A percentile compares a stretch with the other conserved stretches of the same genome.
Evolutionary conservation across 2,888 invertebrate genomes (phyloP).

Genomic region (Metopia argyrocephala): DNA sequence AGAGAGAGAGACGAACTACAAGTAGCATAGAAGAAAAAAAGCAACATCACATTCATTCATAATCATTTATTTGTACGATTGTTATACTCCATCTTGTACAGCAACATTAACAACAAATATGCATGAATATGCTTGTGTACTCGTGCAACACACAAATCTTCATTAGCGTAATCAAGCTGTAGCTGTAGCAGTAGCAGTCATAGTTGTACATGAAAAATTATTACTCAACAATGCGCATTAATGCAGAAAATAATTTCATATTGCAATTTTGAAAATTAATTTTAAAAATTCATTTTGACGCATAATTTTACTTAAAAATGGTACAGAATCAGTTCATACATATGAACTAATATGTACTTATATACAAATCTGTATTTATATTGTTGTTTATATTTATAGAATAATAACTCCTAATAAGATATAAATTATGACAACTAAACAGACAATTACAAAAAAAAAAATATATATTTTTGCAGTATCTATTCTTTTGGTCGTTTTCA

Average conservation of each 20-base stretch:
- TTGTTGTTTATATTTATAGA: slow-evolving; percentile 61
- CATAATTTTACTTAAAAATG: slow-evolving; percentile 60
- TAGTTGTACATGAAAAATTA: slow-evolving; percentile 53
- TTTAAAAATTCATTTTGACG: slow-evolving; percentile 65
- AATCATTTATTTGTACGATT: slow-evolving; percentile 37
- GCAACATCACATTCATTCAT: slow-evolving; percentile 50
- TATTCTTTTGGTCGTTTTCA: too few species aligned
- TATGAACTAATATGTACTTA: too few species aligned
- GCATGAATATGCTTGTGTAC: neutral
- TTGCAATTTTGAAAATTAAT: slow-evolving; percentile 64
- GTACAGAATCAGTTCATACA: too few species aligned
- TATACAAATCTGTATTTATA: slow-evolving; percentile 62
- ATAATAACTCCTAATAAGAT: slow-evolving; percentile 47
- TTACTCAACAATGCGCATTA: slow-evolving; percentile 65
- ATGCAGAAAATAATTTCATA: slow-evolving; percentile 64
- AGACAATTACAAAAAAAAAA: too few species aligned
- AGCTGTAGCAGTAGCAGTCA: too few species aligned
- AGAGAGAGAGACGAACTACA: too few species aligned
- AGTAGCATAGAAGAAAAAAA: neutral
- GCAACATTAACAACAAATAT: slow-evolving; percentile 5
- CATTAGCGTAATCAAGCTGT: slow-evolving; percentile 22
- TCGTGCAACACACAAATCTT: slow-evolving; percentile 51
- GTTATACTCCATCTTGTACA: slow-evolving; percentile 27
- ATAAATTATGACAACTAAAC: slow-evolving; percentile 39
- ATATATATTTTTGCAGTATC: too few species aligned